Evolutionary conservation across 2,113 vertebrate species (phyloP), one percentile per base, ranked within the genome.

Genomic region (Taxidea taxus): DNA sequence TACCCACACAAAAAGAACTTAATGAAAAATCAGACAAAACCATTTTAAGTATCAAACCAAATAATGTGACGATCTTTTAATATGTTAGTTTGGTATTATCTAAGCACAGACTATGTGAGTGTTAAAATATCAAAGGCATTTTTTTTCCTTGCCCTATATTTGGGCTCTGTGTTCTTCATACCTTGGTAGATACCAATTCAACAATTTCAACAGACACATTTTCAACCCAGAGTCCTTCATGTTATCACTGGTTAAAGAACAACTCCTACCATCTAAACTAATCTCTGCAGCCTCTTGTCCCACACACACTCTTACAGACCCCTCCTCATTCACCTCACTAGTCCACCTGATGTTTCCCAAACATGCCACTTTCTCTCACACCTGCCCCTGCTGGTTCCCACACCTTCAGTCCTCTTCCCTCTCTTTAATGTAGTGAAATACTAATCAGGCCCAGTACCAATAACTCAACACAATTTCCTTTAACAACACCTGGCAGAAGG

Each of bases 21-120:
- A 31, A 25, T 51, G 49, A 62, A 66, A 83, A 90, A 78, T 87
- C 20, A 74, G 29, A 82, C 34, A 77, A 89, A 87, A 39, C 27
- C 42, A 86, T 58, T 44, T 97, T 86, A 75, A 86, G 51, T 83
- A 89, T 42, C 47, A 92, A 82, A 87, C 49, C 25, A 92, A 97
- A 72, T 51, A 75, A 94, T 62, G 1, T 77, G n/a, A 66, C 58
- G 4, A 47, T 27, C 44, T 95, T 96, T 94, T 78, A 84, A 78
- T 66, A 44, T 77, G 21, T 25, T 34, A 49, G 1, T 66, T 87
- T 84, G n/a, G 15, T 37, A 37, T 68, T 58, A 44, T 56, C 37
- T 70, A 74, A 27, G 49, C 49, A 75, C 13, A 90, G 4, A 77
- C 6, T 56, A 44, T n/a, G 7, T 34, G 10, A 37, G n/a, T 54